These are phyloP conservation scores for Polydesmus complanatus DNA, from an alignment of 2,888 invertebrate genomes.

Conservation along the genomic window DNA sequence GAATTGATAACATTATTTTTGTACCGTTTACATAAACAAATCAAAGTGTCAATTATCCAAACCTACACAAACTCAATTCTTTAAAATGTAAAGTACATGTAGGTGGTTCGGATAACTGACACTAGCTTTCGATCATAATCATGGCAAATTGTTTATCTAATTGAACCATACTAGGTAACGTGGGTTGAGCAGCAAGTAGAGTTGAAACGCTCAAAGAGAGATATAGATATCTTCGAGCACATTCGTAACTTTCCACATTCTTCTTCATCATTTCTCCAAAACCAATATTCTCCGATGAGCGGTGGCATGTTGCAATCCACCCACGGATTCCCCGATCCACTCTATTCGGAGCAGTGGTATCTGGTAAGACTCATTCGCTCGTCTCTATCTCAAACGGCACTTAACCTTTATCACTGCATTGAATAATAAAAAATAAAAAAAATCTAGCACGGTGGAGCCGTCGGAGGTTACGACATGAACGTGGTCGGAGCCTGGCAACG, in stretches of 20 bases:
- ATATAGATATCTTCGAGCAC: conserved; percentile 46
- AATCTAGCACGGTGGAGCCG: conserved; percentile 49
- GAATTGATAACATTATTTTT: no score
- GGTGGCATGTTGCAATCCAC: conserved; percentile 3
- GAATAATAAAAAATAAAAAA: no score
- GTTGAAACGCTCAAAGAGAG: conserved; percentile 73
- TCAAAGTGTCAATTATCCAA: conserved; percentile 16
- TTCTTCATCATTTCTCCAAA: conserved; percentile 25
- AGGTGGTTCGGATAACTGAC: neutral
- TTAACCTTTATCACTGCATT: neutral
- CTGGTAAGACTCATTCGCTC: conserved; percentile 88
- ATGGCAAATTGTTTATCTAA: neutral
- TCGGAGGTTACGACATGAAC: conserved; percentile 78
- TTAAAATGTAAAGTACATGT: neutral
- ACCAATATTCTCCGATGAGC: conserved; percentile 26
- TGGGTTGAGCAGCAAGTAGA: conserved; percentile 95
- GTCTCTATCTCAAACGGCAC: neutral
- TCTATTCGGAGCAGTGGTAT: conserved; percentile 95
- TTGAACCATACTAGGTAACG: conserved; percentile 46
- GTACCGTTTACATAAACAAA: no score
- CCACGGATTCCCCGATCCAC: conserved; percentile 69
- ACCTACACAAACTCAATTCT: neutral
- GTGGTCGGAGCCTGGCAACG: conserved; percentile 89
- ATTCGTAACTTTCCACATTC: conserved; percentile 30
- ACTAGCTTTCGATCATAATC: neutral